These are phyloP conservation scores for Synergus japonicus DNA, from an alignment of 2,888 invertebrate species.

Conservation along the genomic window DNA sequence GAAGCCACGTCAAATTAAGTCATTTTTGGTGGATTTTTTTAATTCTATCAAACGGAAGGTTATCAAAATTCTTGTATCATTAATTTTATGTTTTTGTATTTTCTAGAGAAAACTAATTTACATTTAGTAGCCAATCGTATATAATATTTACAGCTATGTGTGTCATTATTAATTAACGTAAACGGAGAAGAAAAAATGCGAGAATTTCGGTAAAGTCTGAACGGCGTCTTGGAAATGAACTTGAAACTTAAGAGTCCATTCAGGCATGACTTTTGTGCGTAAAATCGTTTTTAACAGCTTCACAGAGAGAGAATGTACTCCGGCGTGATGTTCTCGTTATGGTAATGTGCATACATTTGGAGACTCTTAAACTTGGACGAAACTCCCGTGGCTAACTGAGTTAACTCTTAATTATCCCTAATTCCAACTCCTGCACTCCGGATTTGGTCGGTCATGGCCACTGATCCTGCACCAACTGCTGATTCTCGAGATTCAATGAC, in stretches of 20 bases:
- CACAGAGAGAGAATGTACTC: conserved; percentile 12
- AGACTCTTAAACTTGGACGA: conserved; percentile 17
- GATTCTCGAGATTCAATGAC: not conserved
- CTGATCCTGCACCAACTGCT: conserved; percentile 1
- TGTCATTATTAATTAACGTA: not conserved
- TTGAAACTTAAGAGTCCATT: conserved; percentile 4
- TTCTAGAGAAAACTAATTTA: not conserved
- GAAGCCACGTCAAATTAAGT: not conserved
- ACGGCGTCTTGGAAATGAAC: not conserved
- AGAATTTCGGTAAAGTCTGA: not conserved
- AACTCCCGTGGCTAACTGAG: conserved; percentile 21
- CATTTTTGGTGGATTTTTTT: not conserved
- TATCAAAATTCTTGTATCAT: not conserved
- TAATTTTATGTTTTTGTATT: not conserved
- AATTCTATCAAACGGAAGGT: not conserved
- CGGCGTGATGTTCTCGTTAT: conserved; percentile 17
- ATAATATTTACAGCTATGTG: not conserved
- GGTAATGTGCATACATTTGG: conserved; percentile 28
- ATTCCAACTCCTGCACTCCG: conserved; percentile 3
- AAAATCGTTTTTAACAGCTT: conserved; percentile 21
- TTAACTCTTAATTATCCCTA: conserved; percentile 28
- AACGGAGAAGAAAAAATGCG: not conserved
- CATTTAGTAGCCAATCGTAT: not conserved
- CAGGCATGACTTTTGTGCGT: conserved; percentile 12
- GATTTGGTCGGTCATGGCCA: conserved; percentile 6